Base-by-base conservation (phyloP, 1,140 invertebrate genomes). In the Delia radicum region DNA sequence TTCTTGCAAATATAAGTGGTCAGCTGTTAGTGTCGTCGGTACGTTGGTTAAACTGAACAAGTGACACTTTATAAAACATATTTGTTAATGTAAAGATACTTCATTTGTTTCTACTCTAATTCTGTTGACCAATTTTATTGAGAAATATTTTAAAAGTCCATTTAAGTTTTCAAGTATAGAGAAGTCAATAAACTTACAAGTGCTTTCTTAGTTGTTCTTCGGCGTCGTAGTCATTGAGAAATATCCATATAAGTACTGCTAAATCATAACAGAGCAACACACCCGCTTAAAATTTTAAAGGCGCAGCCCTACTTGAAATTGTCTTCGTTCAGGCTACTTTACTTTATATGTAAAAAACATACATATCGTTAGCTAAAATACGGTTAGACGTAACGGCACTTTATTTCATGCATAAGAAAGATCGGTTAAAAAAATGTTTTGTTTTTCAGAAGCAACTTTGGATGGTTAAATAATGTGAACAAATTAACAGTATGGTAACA, bases 121-220 rank as follows among this genome's bases (percentile, higher is more conserved):
- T n/a, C n/a, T n/a, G n/a, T n/a, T n/a, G n/a, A n/a, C n/a, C n/a
- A n/a, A n/a, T n/a, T n/a, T n/a, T n/a, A n/a, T n/a, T n/a, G n/a
- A n/a, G n/a, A n/a, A n/a, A n/a, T n/a, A n/a, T n/a, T n/a, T n/a
- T n/a, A 33, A 33, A 33, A 33, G 7, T 10, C 7, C 33, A 33
- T 2, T 33, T 33, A n/a, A n/a, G n/a, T 33, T 33, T 42, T 8
- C 12, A 10, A 42, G 37, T 15, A 13, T 13, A 3, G n/a, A 42
- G 12, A 69, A 33, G 65, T 69, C 65, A 69, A 27, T 69, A 69
- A 69, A 69, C 65, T 69, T 33, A 18, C 65, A 69, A 69, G 65
- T 69, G 65, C 37, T 21, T 69, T 55, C 7, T 21, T 48, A 5
- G 13, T 26, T 63, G 21, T 7, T 12, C 8, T 3, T 65, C 3